These are phyloP conservation scores for Dryomyza anilis DNA, from an alignment of 2,888 invertebrate species.

Conservation along the genomic window DNA sequence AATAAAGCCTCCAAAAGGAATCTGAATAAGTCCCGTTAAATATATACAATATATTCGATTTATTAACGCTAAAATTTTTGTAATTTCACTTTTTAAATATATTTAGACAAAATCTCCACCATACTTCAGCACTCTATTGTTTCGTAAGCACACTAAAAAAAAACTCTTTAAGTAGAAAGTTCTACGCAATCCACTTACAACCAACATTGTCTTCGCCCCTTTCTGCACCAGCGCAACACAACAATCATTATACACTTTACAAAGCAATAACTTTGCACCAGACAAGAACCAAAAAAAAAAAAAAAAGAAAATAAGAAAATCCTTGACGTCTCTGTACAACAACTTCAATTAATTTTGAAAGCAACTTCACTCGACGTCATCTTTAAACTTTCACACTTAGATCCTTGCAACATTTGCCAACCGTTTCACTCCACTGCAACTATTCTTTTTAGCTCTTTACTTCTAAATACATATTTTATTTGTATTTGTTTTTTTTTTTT, in stretches of 20 bases:
- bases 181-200: not conserved
- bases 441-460: not conserved
- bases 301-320: not conserved
- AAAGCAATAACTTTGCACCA: too few species aligned
- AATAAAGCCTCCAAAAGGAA: too few species aligned
- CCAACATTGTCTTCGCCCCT: not conserved
- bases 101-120: too few species aligned
- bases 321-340: not conserved
- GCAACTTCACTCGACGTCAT: slow-evolving; percentile 9
- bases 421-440: not conserved
- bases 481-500: slow-evolving; percentile 6
- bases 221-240: not conserved
- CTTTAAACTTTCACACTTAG: slow-evolving; percentile 20
- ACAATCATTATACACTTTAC: too few species aligned
- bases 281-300: slow-evolving; percentile 16
- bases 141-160: too few species aligned
- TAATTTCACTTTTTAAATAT: too few species aligned
- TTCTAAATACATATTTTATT: not conserved
- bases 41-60: too few species aligned
- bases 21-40: too few species aligned
- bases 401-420: not conserved
- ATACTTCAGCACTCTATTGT: too few species aligned
- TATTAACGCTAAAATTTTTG: too few species aligned
- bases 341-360: slow-evolving; percentile 30
- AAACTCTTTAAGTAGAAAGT: too few species aligned